A percentile compares a stretch with the other conserved stretches of the same genome.
Evolutionary conservation across 2,113 vertebrate species (phyloP).

Genomic region (Rhabdornis inornatus): DNA sequence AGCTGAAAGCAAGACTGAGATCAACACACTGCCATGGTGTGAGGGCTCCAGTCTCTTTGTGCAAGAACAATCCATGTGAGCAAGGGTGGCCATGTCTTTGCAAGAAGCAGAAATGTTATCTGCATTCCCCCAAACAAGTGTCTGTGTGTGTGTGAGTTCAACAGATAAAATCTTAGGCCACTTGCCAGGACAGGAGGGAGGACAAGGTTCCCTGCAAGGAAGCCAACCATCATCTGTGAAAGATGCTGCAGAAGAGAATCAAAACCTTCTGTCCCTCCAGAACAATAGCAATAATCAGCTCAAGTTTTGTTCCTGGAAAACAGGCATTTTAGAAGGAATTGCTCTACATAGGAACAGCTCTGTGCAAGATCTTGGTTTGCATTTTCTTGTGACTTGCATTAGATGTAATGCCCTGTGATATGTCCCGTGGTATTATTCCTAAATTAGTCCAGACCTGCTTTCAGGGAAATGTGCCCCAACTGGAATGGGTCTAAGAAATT

Average conservation of each 20-base stretch:
- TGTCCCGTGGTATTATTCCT: background rate
- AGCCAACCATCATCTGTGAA: background rate
- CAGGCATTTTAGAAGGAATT: background rate
- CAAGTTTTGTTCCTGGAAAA: background rate
- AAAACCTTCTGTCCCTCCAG: background rate
- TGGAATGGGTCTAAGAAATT: background rate
- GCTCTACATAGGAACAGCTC: background rate
- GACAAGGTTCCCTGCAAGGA: background rate
- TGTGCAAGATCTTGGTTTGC: background rate
- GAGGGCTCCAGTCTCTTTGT: background rate
- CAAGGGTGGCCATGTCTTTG: background rate
- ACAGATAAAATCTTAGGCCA: background rate
- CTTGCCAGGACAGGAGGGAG: background rate
- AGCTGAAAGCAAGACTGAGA: background rate
- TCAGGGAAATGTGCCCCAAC: background rate
- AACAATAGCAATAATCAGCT: background rate
- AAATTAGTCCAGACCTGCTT: background rate
- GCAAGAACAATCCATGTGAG: background rate
- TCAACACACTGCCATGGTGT: background rate
- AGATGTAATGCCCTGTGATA: background rate
- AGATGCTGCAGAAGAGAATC: background rate
- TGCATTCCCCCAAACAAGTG: background rate
- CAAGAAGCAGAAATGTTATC: background rate
- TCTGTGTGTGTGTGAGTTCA: background rate
- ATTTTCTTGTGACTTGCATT: background rate